A percentile compares a stretch with the other conserved stretches of the same genome.
phyloP scores from a whole-genome alignment of 2,797 vertebrate species.

The Selene dorsalis region DNA sequence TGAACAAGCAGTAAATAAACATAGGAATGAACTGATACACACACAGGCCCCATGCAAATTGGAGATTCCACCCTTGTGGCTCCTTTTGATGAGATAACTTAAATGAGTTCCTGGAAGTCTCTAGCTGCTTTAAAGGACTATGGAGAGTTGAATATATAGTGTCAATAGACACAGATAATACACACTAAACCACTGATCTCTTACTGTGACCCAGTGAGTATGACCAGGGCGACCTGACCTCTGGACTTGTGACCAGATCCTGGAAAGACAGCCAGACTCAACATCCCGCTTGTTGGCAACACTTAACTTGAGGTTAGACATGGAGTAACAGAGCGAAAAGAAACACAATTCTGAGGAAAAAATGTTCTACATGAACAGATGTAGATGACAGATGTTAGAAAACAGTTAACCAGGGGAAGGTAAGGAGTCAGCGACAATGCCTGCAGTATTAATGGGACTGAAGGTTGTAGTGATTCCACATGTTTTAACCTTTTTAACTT shows the following conservation, averaged over 20 bases:
- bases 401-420: background rate
- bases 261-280: constrained; percentile 40
- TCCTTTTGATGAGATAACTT: constrained; percentile 47
- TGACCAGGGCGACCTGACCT: constrained; percentile 59
- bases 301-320: background rate
- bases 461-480: background rate
- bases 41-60: constrained; percentile 43
- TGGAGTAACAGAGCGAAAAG: background rate
- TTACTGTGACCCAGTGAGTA: constrained; percentile 39
- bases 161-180: constrained; percentile 22
- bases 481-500: background rate
- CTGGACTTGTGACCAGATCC: constrained; percentile 42
- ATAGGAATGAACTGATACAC: constrained; percentile 49
- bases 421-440: background rate
- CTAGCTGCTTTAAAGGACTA: constrained; percentile 8
- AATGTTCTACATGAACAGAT: background rate
- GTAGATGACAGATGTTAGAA: background rate
- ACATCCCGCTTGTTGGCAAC: constrained; percentile 7
- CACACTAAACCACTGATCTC: constrained; percentile 11
- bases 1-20: constrained; percentile 75
- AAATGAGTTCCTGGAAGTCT: constrained; percentile 57
- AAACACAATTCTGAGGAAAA: background rate
- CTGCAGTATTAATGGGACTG: background rate
- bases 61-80: constrained; percentile 23
- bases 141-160: background rate